Conservation (phyloP, 2,113 vertebrate species). For the Sebastes fasciatus region DNA sequence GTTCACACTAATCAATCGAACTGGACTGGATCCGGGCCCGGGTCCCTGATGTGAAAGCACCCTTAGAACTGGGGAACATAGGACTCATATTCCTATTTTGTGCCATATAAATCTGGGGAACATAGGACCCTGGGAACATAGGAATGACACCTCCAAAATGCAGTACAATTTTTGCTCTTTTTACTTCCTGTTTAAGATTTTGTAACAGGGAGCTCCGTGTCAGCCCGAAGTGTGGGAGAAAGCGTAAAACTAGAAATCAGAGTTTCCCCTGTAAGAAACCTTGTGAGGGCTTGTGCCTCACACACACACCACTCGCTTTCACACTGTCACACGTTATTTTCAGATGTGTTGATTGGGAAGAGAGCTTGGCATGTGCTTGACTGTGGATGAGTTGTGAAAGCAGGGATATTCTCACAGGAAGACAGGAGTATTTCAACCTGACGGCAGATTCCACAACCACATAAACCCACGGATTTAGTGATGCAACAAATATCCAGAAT, state of each 20-base stretch:
- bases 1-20: too few relatives aligned
- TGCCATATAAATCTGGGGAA: background rate
- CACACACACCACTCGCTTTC: conserved; percentile 10
- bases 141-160: background rate
- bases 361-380: background rate
- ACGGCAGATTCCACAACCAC: conserved; percentile 2
- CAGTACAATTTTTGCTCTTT: background rate
- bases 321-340: conserved; percentile 72
- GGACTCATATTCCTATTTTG: background rate
- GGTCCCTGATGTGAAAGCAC: too few relatives aligned
- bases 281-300: conserved; percentile 7
- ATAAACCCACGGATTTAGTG: background rate
- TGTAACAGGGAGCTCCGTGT: background rate
- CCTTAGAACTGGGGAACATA: background rate
- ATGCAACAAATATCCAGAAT: background rate
- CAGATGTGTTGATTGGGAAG: conserved; percentile 79
- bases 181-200: background rate
- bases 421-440: conserved; percentile 1
- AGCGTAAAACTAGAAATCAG: conserved; percentile 15
- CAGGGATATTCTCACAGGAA: conserved; percentile 1
- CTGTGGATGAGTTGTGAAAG: conserved; percentile 22
- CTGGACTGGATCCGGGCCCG: too few relatives aligned
- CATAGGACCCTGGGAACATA: background rate
- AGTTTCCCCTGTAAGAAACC: conserved; percentile 36
- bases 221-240: background rate